Conservation (phyloP, 2,113 vertebrate species). For the Pachyramphus minor region DNA sequence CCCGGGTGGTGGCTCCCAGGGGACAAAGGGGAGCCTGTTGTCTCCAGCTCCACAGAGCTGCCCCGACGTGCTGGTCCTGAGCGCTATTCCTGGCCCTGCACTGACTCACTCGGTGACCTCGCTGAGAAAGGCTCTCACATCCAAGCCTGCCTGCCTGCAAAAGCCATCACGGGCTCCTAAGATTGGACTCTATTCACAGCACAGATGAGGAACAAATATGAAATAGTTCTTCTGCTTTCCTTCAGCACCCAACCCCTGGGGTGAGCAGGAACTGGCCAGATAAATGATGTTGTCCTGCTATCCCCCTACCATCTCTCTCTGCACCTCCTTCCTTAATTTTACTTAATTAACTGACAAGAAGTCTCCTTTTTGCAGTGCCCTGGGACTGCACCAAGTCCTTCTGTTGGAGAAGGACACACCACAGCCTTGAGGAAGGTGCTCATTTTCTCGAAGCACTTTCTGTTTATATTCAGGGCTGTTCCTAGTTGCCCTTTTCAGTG, state of each 20-base stretch:
- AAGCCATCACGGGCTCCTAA: neutral
- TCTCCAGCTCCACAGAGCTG: neutral
- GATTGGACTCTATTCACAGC: neutral
- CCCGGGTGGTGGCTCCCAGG: neutral
- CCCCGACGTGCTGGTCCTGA: neutral
- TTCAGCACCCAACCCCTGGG: neutral
- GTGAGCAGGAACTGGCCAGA: neutral
- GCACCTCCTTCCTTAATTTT: neutral
- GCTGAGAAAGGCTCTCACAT: conserved; percentile 3
- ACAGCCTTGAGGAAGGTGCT: neutral
- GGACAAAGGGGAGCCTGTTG: conserved; percentile 50
- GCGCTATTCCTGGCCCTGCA: neutral
- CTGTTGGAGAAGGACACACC: neutral
- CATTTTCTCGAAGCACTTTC: neutral
- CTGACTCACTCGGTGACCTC: neutral
- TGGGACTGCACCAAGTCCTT: neutral
- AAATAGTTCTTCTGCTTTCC: neutral
- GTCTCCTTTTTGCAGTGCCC: neutral
- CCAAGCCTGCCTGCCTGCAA: neutral
- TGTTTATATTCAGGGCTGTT: rapidly evolving
- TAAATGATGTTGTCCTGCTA: neutral
- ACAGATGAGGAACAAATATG: neutral
- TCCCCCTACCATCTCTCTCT: neutral
- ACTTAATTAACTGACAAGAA: neutral
- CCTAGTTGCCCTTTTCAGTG: neutral